Conservation (phyloP, 1,140 invertebrate genomes). For the Wiebesia pumilae region DNA sequence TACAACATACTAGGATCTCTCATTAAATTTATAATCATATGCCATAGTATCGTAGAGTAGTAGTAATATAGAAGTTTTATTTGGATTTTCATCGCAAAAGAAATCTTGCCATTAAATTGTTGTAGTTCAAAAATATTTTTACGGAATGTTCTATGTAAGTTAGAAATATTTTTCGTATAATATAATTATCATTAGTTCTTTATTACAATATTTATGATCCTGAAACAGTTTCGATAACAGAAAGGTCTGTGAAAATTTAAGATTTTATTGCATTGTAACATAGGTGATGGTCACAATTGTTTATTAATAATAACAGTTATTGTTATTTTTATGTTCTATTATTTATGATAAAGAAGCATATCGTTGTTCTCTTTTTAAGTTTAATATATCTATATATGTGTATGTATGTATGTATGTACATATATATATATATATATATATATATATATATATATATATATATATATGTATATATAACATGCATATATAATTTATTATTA, state of each 20-base stretch:
- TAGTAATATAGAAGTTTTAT: conserved; percentile 44
- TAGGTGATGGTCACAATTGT: conserved; percentile 48
- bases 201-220: conserved; percentile 36
- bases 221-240: conserved; percentile 32
- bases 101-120: conserved; percentile 53
- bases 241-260: conserved; percentile 44
- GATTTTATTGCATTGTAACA: conserved; percentile 46
- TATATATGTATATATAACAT: no score
- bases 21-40: conserved; percentile 48
- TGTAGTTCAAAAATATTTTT: conserved; percentile 46
- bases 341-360: conserved; percentile 42
- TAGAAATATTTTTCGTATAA: conserved; percentile 45
- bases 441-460: conserved; percentile 14
- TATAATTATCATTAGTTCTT: conserved; percentile 32
- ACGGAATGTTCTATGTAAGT: conserved; percentile 39
- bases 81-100: conserved; percentile 46
- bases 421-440: conserved; percentile 30
- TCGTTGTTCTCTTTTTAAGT: conserved; percentile 39
- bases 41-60: conserved; percentile 47
- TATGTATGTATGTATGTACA: neutral
- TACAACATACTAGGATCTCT: conserved; percentile 47
- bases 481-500: conserved; percentile 30
- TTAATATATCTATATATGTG: conserved; percentile 18
- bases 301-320: conserved; percentile 35
- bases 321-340: conserved; percentile 51